phyloP scores from a whole-genome alignment of 2,797 vertebrate genomes.

The Peromyscus aztecus region DNA sequence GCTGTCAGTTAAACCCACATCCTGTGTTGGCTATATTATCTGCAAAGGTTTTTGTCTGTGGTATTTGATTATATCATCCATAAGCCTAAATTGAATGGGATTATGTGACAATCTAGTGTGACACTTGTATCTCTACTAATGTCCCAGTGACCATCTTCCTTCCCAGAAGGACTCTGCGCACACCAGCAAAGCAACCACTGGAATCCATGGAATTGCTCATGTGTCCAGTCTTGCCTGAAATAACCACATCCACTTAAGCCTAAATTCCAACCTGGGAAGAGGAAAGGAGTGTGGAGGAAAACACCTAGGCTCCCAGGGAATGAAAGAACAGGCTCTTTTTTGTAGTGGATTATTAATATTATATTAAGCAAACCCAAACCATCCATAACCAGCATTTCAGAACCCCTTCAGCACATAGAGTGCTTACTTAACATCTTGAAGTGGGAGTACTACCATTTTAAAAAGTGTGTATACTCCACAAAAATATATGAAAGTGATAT shows the following conservation, averaged over 20 bases:
- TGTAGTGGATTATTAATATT: constrained; percentile 21
- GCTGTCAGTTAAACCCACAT: not conserved
- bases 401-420: not conserved
- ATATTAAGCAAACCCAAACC: constrained; percentile 48
- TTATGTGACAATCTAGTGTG: not conserved
- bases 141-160: not conserved
- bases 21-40: not conserved
- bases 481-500: not conserved
- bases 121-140: not conserved
- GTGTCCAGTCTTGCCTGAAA: constrained; percentile 47
- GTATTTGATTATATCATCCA: not conserved
- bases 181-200: not conserved
- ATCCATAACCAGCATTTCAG: constrained; percentile 7
- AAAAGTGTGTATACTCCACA: not conserved
- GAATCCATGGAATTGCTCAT: not conserved
- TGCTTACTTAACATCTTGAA: not conserved
- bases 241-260: constrained; percentile 16
- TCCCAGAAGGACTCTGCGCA: not conserved
- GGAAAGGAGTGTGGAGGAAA: not conserved
- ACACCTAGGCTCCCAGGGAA: not conserved
- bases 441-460: not conserved
- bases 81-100: not conserved
- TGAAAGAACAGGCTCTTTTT: not conserved
- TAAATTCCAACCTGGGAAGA: not conserved
- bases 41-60: not conserved